Percentiles rank a stretch among this genome's conserved stretches.
Evolutionary conservation across 1,140 invertebrate species (phyloP).

Genomic region (Thaumetopoea pityocampa): DNA sequence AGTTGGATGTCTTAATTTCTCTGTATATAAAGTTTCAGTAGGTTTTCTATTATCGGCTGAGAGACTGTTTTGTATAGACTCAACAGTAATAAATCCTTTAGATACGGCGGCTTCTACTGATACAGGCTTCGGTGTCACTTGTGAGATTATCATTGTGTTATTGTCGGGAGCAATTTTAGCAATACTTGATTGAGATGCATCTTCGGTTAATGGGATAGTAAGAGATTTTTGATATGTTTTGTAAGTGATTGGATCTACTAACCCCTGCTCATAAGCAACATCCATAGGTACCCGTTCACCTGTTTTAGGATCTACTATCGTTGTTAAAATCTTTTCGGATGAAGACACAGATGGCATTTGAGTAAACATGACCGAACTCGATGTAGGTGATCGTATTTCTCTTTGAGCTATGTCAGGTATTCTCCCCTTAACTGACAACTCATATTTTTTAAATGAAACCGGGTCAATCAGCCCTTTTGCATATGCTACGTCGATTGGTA

Average conservation of each 20-base stretch:
- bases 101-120: conserved; percentile 63
- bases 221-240: conserved; percentile 27
- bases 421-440: conserved; percentile 56
- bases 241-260: conserved; percentile 32
- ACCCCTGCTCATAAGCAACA: conserved; percentile 33
- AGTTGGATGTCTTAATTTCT: conserved; percentile 49
- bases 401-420: conserved; percentile 53
- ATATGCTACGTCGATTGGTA: conserved; percentile 84
- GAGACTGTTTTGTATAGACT: conserved; percentile 58
- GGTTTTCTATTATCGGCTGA: conserved; percentile 51
- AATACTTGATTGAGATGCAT: conserved; percentile 3
- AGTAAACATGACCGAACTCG: conserved; percentile 26
- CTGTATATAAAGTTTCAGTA: conserved; percentile 32
- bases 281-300: conserved; percentile 34
- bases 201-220: conserved; percentile 6
- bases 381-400: conserved; percentile 17
- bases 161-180: conserved; percentile 4
- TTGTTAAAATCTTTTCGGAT: conserved; percentile 27
- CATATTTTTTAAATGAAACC: conserved; percentile 77
- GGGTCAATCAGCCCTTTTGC: conserved; percentile 83
- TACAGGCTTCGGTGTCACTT: conserved; percentile 37
- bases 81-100: conserved; percentile 63
- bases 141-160: conserved; percentile 21
- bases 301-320: conserved; percentile 36
- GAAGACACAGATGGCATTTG: conserved; percentile 9